Conservation (phyloP, 2,888 invertebrate genomes). For the Loripinus fragilis region DNA sequence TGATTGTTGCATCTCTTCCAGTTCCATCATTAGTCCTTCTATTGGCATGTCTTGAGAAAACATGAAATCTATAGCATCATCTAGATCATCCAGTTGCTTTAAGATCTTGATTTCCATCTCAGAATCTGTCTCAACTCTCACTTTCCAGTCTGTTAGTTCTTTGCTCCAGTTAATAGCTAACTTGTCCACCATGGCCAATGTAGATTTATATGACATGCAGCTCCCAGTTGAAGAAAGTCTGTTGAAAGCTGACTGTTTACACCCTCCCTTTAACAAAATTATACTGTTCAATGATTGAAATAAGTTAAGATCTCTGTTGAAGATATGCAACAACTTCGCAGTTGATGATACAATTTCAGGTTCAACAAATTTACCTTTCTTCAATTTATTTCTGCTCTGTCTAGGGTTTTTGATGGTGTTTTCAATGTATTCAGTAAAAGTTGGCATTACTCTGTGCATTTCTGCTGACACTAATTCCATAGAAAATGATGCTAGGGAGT, state of each 20-base stretch:
- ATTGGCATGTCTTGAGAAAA: not conserved
- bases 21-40: conserved; percentile 3
- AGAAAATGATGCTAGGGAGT: not conserved
- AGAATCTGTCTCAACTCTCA: not conserved
- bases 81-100: not conserved
- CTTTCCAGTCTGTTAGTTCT: not conserved
- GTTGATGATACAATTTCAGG: conserved; percentile 30
- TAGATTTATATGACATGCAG: conserved; percentile 30
- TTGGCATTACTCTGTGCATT: not conserved
- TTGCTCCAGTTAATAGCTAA: conserved; percentile 22
- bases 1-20: conserved; percentile 1
- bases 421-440: not conserved
- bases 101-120: not conserved
- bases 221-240: conserved; percentile 31
- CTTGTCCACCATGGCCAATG: conserved; percentile 23
- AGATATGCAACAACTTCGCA: conserved; percentile 24
- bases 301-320: conserved; percentile 28
- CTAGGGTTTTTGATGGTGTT: too few species aligned
- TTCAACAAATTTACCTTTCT: conserved; percentile 14
- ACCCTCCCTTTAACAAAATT: conserved; percentile 34
- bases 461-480: not conserved
- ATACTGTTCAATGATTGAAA: conserved; percentile 28
- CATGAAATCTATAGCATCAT: conserved; percentile 2
- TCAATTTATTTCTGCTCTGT: not conserved
- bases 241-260: conserved; percentile 39